Conservation (phyloP, 1,140 invertebrate species). For the Chionoecetes opilio region DNA sequence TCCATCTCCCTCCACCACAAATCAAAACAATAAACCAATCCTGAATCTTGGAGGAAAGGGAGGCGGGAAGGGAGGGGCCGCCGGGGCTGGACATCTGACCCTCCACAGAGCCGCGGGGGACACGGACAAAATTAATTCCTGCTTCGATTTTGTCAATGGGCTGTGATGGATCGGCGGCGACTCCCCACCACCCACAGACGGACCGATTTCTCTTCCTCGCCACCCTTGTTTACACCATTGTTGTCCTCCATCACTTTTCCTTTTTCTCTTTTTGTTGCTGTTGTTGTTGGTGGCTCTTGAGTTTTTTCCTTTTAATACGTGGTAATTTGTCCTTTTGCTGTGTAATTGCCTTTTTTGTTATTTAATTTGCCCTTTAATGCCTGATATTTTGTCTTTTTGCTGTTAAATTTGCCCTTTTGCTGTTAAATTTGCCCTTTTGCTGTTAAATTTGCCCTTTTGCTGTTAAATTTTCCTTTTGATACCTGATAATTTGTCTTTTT, state of each 20-base stretch:
- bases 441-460: too few species aligned
- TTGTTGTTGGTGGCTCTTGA: too few species aligned
- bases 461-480: too few species aligned
- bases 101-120: conserved; percentile 48
- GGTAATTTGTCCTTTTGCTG: not conserved
- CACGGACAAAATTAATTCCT: conserved; percentile 77
- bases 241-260: not conserved
- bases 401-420: too few species aligned
- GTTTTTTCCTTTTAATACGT: not conserved
- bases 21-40: not conserved
- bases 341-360: not conserved
- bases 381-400: too few species aligned
- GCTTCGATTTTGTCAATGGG: conserved; percentile 79
- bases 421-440: too few species aligned
- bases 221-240: not conserved
- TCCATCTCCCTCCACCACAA: not conserved
- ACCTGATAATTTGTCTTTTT: too few species aligned
- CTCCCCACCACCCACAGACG: not conserved
- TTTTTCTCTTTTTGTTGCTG: not conserved
- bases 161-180: conserved; percentile 59
- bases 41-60: not conserved
- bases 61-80: not conserved
- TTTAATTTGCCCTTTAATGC: not conserved
- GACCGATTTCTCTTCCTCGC: not conserved
- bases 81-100: conserved; percentile 66